These are phyloP conservation scores for Rhodinocichla rosea DNA, from an alignment of 2,113 vertebrate genomes.

Conservation along the genomic window DNA sequence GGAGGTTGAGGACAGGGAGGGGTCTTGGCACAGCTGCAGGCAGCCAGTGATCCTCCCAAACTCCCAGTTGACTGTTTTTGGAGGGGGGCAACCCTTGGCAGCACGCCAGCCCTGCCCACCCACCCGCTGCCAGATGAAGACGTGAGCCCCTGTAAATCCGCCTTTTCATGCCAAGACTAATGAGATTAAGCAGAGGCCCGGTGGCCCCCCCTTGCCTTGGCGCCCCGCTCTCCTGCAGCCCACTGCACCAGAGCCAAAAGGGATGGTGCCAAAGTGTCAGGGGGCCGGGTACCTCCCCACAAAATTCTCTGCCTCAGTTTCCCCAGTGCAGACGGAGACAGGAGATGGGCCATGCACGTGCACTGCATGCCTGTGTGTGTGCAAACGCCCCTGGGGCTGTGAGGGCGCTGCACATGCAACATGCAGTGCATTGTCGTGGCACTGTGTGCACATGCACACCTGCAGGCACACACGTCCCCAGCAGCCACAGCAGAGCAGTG, in stretches of 20 bases:
- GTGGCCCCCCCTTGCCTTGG: rapidly evolving
- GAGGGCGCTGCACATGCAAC: rapidly evolving
- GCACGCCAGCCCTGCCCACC: not conserved
- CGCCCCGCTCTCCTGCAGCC: not conserved
- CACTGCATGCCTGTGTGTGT: rapidly evolving
- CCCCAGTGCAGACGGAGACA: rapidly evolving
- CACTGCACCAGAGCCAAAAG: not conserved
- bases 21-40: not conserved
- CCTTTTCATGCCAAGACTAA: slow-evolving; percentile 49
- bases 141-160: not conserved
- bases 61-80: rapidly evolving
- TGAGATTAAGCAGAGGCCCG: slow-evolving; percentile 20
- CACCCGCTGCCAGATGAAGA: not conserved
- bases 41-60: not conserved
- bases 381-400: not conserved
- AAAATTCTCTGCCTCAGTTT: not conserved
- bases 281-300: not conserved
- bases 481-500: not conserved
- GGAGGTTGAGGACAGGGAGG: not conserved
- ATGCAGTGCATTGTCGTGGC: rapidly evolving
- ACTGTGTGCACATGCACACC: not conserved
- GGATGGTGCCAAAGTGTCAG: not conserved
- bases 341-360: rapidly evolving
- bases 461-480: rapidly evolving
- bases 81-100: not conserved